These are phyloP conservation scores for Epizoanthus stellaris DNA, from an alignment of 92 coral and sea anemone species.

Conservation along the genomic window DNA sequence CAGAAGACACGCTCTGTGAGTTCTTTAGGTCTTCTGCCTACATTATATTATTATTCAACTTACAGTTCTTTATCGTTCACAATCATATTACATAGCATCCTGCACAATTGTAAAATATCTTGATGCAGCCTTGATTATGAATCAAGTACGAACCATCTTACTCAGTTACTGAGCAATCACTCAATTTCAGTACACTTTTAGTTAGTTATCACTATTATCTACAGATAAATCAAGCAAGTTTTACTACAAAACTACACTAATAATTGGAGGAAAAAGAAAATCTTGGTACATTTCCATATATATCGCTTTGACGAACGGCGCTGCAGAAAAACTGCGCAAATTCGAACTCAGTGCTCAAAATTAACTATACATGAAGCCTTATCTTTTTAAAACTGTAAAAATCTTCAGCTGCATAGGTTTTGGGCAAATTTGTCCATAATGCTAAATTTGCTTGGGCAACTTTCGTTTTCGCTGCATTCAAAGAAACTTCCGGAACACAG, in stretches of 20 bases:
- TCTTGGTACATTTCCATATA: background rate
- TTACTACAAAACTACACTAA: constrained; percentile 23
- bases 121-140: constrained; percentile 10
- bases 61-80: background rate
- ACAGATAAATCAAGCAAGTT: constrained; percentile 1
- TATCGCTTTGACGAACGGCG: background rate
- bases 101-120: background rate
- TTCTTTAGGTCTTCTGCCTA: constrained; percentile 7
- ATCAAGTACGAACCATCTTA: background rate
- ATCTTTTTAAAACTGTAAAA: background rate
- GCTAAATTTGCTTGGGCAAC: background rate
- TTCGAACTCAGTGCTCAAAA: no score
- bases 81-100: constrained; percentile 14
- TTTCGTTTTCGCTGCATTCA: background rate
- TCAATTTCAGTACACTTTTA: background rate
- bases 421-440: no score
- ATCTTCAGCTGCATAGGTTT: background rate
- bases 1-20: constrained; percentile 17
- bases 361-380: background rate
- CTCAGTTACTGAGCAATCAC: constrained; percentile 20
- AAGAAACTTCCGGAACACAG: background rate
- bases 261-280: background rate
- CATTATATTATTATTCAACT: constrained; percentile 6
- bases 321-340: no score
- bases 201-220: background rate